These are phyloP conservation scores for Tipula vernalis DNA, from an alignment of 2,888 invertebrate species.

Conservation along the genomic window DNA sequence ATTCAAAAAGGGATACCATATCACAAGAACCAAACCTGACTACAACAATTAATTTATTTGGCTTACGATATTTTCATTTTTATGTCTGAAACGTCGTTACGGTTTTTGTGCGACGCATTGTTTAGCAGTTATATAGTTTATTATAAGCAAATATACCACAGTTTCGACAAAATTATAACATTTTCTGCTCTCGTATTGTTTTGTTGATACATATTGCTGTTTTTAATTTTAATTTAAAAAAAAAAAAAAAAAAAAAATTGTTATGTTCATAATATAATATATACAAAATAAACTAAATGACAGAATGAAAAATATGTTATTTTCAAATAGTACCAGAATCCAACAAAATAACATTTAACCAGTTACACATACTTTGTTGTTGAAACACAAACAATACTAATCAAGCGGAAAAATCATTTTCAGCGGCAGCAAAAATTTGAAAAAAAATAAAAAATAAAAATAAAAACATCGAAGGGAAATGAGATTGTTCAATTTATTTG, in stretches of 20 bases:
- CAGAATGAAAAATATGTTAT: neutral
- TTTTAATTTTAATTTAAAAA: neutral
- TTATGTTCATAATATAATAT: neutral
- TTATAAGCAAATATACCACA: neutral
- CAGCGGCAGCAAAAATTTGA: neutral
- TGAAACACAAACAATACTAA: neutral
- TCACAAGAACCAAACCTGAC: neutral
- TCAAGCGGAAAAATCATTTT: neutral
- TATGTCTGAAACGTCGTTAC: neutral
- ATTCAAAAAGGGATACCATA: neutral
- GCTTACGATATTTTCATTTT: neutral
- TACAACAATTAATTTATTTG: neutral
- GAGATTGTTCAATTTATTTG: conserved; percentile 4
- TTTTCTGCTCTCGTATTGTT: neutral
- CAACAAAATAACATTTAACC: neutral
- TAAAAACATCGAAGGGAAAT: neutral
- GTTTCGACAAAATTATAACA: neutral
- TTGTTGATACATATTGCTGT: neutral
- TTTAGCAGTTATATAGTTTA: neutral
- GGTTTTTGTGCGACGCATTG: neutral
- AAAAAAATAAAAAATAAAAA: neutral
- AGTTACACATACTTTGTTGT: neutral
- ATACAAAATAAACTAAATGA: neutral
- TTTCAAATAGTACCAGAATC: neutral
- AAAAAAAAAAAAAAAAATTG: neutral